Base-by-base conservation (phyloP, 2,888 invertebrate species). In the Oscheius onirici region DNA sequence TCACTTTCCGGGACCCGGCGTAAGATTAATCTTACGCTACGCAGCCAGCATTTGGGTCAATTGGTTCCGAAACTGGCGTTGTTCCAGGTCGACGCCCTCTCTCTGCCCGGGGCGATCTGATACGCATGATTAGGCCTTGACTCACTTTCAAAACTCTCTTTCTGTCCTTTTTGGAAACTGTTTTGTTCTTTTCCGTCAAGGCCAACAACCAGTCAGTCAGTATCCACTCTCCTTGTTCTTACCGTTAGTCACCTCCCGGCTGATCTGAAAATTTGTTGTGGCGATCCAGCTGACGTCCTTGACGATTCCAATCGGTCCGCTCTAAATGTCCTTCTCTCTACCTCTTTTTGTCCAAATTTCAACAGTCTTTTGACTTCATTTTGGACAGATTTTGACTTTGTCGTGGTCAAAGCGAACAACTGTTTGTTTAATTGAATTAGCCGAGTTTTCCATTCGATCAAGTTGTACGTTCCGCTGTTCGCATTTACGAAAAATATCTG, bases 21-120 rank as follows among this genome's bases (percentile, higher is more conserved):
- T 63, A 15, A 66, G 66, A 66, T 66, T 66, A 66, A 66, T 66
- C 66, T 52, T 66, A 52, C 49, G 61, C 40, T 15, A 15, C 13
- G 20, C 66, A 40, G 28, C 28, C 34, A n/a, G 63, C 49, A 66
- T 66, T 52, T 66, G 43, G 66, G 66, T 66, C 66, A 66, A 66
- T 66, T 66, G 66, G 66, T 66, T 54, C 41, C 66, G 52, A 22
- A 63, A 63, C 63, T 63, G 63, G 63, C 44, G 22, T 22, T 49
- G 44, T 24, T 26, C 46, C 22, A 44, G 26, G 46, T 11, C 54
- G 54, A 28, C 54, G 34, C 34, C 54, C n/a, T 5, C n/a, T n/a
- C n/a, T n/a, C n/a, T n/a, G n/a, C n/a, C 15, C 13, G 15, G 5
- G 20, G 46, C 46, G 20, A 20, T 13, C 3, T 63, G 49, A 63